Evolutionary conservation across 1,140 invertebrate species (phyloP), one percentile per base, ranked within the genome.

Genomic region (Dendroctonus ponderosae): DNA sequence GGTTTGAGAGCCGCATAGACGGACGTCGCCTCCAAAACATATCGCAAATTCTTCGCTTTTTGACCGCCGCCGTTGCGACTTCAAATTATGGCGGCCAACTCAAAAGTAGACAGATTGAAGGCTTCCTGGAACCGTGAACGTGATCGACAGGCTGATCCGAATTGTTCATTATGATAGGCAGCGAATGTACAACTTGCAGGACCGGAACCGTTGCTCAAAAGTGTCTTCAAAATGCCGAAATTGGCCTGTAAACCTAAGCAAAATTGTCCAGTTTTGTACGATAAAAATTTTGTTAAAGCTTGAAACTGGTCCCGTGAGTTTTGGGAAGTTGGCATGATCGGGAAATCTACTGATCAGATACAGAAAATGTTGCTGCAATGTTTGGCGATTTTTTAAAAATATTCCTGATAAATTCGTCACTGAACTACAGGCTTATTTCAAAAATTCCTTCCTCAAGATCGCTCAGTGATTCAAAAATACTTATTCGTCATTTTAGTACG

Each of bases 91-190:
- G 54, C 67, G 63, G 54, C 50, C 43, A 42, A 40, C 70, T 69
- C 67, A 68, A 66, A 71, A 68, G 66, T 67, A 64, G 70, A 68
- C 71, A 71, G 69, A 72, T 71, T 71, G 67, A 66, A 56, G 50
- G 61, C 63, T 75, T 75, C 73, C 58, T 66, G 63, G 74, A 75
- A 72, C 7, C 41, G 38, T 15, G 4, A 59, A 70, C 69, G 69
- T 75, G 72, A 75, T 75, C 72, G 74, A 75, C 74, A 72, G 71
- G 68, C 66, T 66, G n/a, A 51, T 67, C 73, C 56, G 67, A 72
- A 71, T 73, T 70, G 56, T 65, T 68, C 66, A 74, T 73, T 74
- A 70, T 72, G 63, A 71, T 63, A 65, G 68, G 70, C 70, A 69
- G 60, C 62, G 65, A 67, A 71, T 62, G 46, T 63, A 58, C 51